Conservation (phyloP, 2,888 invertebrate species). For the Lithosia quadra region DNA sequence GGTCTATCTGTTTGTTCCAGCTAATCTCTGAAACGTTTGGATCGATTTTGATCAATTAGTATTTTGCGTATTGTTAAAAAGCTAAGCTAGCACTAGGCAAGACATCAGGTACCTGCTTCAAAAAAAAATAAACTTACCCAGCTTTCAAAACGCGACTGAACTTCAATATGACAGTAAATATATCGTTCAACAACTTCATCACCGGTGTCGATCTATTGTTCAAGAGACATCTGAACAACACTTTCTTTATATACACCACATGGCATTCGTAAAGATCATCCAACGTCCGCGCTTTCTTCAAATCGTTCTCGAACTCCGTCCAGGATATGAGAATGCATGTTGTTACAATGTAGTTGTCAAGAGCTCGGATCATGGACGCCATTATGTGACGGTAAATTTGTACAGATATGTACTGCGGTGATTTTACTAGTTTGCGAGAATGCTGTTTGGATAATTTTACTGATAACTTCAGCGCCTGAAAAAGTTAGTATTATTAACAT, state of each 20-base stretch:
- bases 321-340: constrained; percentile 92
- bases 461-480: constrained; percentile 88
- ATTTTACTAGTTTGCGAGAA: constrained; percentile 82
- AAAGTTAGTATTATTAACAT: constrained; percentile 30
- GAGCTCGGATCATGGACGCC: constrained; percentile 91
- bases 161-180: constrained; percentile 91
- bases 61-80: too few relatives aligned
- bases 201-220: constrained; percentile 90
- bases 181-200: constrained; percentile 89
- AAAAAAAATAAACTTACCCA: constrained; percentile 66
- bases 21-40: too few relatives aligned
- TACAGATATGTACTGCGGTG: constrained; percentile 90
- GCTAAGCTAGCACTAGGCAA: too few relatives aligned
- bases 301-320: constrained; percentile 90
- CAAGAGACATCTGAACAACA: constrained; percentile 91
- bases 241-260: constrained; percentile 91
- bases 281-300: constrained; percentile 88
- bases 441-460: constrained; percentile 82
- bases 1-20: too few relatives aligned
- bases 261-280: constrained; percentile 92
- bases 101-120: neutral
- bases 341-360: constrained; percentile 92
- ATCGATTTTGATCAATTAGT: too few relatives aligned
- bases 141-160: constrained; percentile 88
- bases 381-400: constrained; percentile 92